Evolutionary conservation across 2,113 vertebrate genomes (phyloP), one percentile per base, ranked within the genome.

Genomic region (Typhlomys cinereus): DNA sequence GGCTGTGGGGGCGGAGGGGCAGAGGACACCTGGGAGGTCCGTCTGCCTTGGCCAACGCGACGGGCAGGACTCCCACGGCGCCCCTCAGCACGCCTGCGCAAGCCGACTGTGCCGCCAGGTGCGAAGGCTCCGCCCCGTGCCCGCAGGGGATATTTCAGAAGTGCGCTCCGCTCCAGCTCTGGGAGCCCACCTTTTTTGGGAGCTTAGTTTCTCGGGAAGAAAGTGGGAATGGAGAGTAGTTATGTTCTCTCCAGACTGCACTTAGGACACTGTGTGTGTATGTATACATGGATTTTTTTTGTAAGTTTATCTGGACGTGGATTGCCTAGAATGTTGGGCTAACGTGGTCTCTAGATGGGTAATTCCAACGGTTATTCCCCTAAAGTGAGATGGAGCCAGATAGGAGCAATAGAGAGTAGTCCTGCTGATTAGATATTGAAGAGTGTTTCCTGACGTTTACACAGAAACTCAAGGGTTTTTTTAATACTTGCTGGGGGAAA

Each of bases 341-440:
- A 61, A 61, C 10, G 17, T 1, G 36, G n/a, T 41, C 17, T 25
- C 2, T 14, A 57, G 27, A 25, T 61, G 9, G 31, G 10, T 34
- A 7, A 27, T 83, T 48, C 31, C 54, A 73, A 4, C n/a, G n/a
- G n/a, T 29, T 75, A 9, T 87, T 75, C 54, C 13, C 6, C 41
- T 62, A 36, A 69, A 76, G 36, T 5, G 39, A 61, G 21, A 11
- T 70, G 44, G n/a, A 69, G 7, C 61, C 85, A 25, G 23, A n/a
- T 34, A 4, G 70, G 61, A 67, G 46, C 21, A 34, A 25, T 61
- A 48, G 71, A 62, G 25, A 79, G 25, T 0, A 0, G 21, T 36
- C 34, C 31, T 74, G 41, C 92, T 93, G 85, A 82, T 79, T 93
- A 76, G 29, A 31, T n/a, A 79, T 88, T 74, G 48, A 84, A 82